Base-by-base conservation (phyloP, 2,113 vertebrate species). In the Macquaria australasica region DNA sequence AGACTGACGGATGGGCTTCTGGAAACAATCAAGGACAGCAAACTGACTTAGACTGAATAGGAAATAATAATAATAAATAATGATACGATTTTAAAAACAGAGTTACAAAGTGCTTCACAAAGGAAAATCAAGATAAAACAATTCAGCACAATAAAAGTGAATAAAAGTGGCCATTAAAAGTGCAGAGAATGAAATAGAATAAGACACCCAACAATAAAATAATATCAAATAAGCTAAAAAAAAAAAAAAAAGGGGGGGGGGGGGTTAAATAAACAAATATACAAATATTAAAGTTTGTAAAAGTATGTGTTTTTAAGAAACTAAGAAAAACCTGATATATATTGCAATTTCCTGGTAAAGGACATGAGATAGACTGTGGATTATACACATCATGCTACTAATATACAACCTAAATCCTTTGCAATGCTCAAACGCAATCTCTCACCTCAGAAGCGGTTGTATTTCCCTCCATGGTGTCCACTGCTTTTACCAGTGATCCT, bases 1-100 rank as follows among this genome's bases (percentile, higher is more conserved):
- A 9, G 91, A 88, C 3, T 68, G 74, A 39, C 39, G 85, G 41
- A 91, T 20, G 10, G 8, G 12, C 34, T 12, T 83, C 92, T 92
- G 86, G 2, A 69, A 50, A 53, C 5, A 23, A 62, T 43, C n/a
- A 73, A 43, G 16, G 28, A 84, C 25, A 72, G 16, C 11, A 1
- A 15, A 69, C 23, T 25, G 1, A 60, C 14, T 56, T 20, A 59
- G 7, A 50, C 16, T 39, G 20, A 77, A 58, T 0, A 37, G 14
- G 41, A 21, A 78, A 51, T 15, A 9, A 50, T 23, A 9, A 50
- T 23, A 39, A 23, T 8, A n/a, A 37, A 5, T 16, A 37, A 31
- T 11, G 2, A 10, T 28, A 56, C 21, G 18, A 5, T 51, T 48
- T 18, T 18, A 16, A 6, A 50, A 50, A 14, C 45, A 51, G 18